Percentiles rank a stretch among this genome's conserved stretches.
phyloP scores from a whole-genome alignment of 35 echinoderm and acorn worm genomes.

The Anneissia japonica region DNA sequence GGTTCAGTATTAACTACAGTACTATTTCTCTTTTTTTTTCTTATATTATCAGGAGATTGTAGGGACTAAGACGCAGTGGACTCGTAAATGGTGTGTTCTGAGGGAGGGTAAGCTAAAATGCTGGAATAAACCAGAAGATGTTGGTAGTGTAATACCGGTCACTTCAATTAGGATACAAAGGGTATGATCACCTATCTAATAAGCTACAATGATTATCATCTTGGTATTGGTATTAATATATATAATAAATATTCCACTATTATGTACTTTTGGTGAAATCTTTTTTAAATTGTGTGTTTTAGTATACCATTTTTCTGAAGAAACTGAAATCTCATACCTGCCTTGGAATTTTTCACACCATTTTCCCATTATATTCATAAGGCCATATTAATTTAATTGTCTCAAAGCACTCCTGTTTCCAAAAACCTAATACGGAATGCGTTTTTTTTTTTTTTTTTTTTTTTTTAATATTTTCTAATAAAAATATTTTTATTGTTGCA shows the following conservation, averaged over 20 bases:
- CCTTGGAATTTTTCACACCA: too few species aligned
- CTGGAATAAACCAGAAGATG: not conserved
- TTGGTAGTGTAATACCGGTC: not conserved
- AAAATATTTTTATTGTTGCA: too few species aligned
- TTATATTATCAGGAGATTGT: not conserved
- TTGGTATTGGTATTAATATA: not conserved
- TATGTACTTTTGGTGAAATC: too few species aligned
- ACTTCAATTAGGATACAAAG: not conserved
- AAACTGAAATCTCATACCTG: too few species aligned
- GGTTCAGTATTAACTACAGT: not conserved
- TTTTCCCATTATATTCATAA: too few species aligned
- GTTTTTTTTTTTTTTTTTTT: too few species aligned
- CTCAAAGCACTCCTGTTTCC: too few species aligned
- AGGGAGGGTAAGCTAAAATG: slow-evolving; percentile 3
- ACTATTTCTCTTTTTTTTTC: not conserved
- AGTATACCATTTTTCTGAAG: too few species aligned
- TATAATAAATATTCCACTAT: not conserved
- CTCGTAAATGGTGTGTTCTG: slow-evolving; percentile 6
- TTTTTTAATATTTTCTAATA: too few species aligned
- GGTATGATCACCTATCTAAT: not conserved
- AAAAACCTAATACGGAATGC: too few species aligned
- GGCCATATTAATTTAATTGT: too few species aligned
- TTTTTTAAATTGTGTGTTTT: too few species aligned
- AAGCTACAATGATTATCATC: not conserved
- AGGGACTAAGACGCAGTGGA: not conserved